A percentile compares a stretch with the other conserved stretches of the same genome.
Conservation (phyloP, 2,888 invertebrate species). For the Nephrotoma flavescens region DNA sequence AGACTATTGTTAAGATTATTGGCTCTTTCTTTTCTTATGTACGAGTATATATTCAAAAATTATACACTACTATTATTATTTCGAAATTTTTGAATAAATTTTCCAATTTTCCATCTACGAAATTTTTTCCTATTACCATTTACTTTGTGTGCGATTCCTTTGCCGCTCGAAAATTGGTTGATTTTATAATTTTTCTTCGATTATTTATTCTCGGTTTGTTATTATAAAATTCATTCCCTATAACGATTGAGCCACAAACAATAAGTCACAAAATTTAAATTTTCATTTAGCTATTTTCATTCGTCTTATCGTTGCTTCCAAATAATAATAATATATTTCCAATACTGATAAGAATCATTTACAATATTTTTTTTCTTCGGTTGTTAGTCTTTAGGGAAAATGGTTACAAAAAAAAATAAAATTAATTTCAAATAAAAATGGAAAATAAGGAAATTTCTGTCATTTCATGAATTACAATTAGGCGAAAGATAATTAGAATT, state of each 20-base stretch:
- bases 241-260: not conserved
- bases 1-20: not conserved
- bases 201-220: not conserved
- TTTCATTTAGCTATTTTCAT: not conserved
- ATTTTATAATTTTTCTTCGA: not conserved
- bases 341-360: not conserved
- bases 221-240: not conserved
- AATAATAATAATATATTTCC: not conserved
- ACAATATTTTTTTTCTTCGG: not conserved
- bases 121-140: not conserved
- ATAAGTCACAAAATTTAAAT: not conserved
- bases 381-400: not conserved
- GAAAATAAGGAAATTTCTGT: not conserved
- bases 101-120: not conserved
- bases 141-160: not conserved
- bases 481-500: not conserved
- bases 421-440: not conserved
- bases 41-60: not conserved
- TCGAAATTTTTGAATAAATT: not conserved
- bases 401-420: not conserved
- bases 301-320: not conserved
- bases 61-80: not conserved
- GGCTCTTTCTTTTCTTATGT: not conserved
- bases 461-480: not conserved
- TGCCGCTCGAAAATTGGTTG: not conserved